These are phyloP conservation scores for Manduca sexta DNA, from an alignment of 1,140 invertebrate genomes.

Conservation along the genomic window DNA sequence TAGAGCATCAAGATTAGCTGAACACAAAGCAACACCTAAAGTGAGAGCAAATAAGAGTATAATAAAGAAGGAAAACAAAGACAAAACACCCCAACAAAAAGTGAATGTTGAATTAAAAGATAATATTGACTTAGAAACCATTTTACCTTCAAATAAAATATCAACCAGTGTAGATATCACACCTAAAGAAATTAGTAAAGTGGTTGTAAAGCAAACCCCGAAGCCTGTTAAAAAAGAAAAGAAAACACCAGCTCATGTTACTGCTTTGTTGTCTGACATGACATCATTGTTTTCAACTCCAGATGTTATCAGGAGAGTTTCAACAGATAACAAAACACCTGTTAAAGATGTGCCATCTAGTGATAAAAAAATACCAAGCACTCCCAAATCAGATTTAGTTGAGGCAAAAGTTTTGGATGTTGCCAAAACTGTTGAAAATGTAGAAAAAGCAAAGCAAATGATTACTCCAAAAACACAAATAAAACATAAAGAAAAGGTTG, in stretches of 20 bases:
- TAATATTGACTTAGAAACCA: constrained; percentile 31
- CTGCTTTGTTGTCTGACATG: constrained; percentile 76
- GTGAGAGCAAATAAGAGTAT: constrained; percentile 46
- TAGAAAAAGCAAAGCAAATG: constrained; percentile 28
- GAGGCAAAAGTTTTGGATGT: constrained; percentile 28
- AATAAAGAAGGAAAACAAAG: constrained; percentile 48
- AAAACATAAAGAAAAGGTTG: constrained; percentile 36
- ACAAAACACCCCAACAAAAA: constrained; percentile 47
- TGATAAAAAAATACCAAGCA: constrained; percentile 44
- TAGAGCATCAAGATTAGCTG: constrained; percentile 35
- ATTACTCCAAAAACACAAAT: constrained; percentile 39
- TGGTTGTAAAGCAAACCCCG: constrained; percentile 45
- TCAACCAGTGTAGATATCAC: constrained; percentile 3
- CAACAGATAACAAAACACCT: constrained; percentile 61
- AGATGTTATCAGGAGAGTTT: constrained; percentile 83
- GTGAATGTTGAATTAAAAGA: constrained; percentile 35
- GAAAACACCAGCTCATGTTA: constrained; percentile 77
- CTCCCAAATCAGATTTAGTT: constrained; percentile 35
- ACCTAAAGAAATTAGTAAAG: constrained; percentile 36
- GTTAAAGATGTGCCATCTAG: constrained; percentile 20
- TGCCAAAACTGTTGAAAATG: constrained; percentile 30
- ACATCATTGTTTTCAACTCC: constrained; percentile 83
- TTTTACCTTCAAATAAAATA: constrained; percentile 28
- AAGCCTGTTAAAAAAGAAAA: constrained; percentile 79
- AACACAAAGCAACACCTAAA: constrained; percentile 38